Evolutionary conservation across 2,888 invertebrate species (phyloP).

Genomic region (Acholoe squamosa): DNA sequence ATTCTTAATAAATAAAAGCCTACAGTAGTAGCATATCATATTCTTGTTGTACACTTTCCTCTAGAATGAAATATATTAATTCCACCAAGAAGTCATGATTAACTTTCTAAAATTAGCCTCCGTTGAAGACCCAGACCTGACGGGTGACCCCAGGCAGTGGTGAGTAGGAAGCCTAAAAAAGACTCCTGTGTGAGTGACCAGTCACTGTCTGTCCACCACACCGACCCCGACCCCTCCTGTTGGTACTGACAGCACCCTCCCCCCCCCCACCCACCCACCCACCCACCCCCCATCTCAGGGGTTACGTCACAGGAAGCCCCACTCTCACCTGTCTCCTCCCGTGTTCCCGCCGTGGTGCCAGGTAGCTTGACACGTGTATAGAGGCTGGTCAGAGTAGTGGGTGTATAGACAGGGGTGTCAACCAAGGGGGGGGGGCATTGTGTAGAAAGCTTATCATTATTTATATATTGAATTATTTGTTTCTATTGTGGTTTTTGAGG

Average conservation of each 20-base stretch:
- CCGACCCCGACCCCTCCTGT: neutral
- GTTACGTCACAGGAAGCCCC: slow-evolving; percentile 21
- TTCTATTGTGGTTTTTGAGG: too few relatives aligned
- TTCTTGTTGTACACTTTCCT: neutral
- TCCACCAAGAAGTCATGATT: too few relatives aligned
- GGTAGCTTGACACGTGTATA: neutral
- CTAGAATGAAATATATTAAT: too few relatives aligned
- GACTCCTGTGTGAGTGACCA: neutral
- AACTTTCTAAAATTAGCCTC: neutral
- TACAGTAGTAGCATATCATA: too few relatives aligned
- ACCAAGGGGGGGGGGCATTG: neutral
- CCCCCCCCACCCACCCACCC: neutral
- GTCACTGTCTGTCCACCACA: neutral
- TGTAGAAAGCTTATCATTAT: too few relatives aligned
- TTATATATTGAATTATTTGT: too few relatives aligned
- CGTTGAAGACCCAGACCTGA: neutral
- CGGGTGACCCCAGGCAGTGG: slow-evolving; percentile 9
- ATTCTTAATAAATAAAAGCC: too few relatives aligned
- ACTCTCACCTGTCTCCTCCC: neutral
- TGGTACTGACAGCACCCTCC: neutral
- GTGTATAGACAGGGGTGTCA: too few relatives aligned
- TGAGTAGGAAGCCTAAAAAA: neutral
- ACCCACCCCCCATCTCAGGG: neutral
- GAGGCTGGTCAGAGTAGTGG: too few relatives aligned
- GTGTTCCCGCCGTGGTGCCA: neutral